Conservation (phyloP, 1,140 invertebrate species). For the Potamilus streckersoni region DNA sequence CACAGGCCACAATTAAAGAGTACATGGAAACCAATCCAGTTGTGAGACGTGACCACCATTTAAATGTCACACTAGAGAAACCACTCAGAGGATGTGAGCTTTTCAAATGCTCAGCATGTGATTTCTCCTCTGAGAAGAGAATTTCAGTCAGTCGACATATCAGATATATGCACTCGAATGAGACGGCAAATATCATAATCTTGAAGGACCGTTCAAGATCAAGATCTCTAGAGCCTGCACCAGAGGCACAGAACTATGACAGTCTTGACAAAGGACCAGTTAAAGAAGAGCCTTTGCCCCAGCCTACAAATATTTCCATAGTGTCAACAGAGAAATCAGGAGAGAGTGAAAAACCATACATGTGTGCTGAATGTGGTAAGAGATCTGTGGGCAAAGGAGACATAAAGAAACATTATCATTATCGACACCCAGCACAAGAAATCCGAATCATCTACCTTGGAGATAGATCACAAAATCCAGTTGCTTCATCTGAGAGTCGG, state of each 20-base stretch:
- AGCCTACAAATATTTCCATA: neutral
- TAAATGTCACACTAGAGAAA: constrained; percentile 36
- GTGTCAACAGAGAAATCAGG: neutral
- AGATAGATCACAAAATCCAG: constrained; percentile 30
- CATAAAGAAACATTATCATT: constrained; percentile 61
- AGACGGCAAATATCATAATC: constrained; percentile 77
- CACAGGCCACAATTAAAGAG: constrained; percentile 60
- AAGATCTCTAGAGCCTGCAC: neutral
- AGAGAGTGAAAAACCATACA: constrained; percentile 37
- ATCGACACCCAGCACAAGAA: constrained; percentile 56
- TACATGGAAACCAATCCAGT: constrained; percentile 57
- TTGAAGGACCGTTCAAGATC: neutral
- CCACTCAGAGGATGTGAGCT: neutral
- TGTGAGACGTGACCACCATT: constrained; percentile 51
- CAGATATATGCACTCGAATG: constrained; percentile 80
- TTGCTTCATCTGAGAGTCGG: constrained; percentile 10
- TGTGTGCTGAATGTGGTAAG: constrained; percentile 59
- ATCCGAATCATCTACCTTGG: constrained; percentile 53
- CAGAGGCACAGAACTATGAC: no score
- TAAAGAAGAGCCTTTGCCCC: neutral
- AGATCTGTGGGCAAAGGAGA: constrained; percentile 48
- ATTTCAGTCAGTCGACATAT: constrained; percentile 89
- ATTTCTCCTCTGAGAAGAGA: constrained; percentile 28
- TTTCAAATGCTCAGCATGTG: constrained; percentile 26
- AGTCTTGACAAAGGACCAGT: neutral